Base-by-base conservation (phyloP, 1,140 invertebrate species). In the Philopotamus ludificatus region DNA sequence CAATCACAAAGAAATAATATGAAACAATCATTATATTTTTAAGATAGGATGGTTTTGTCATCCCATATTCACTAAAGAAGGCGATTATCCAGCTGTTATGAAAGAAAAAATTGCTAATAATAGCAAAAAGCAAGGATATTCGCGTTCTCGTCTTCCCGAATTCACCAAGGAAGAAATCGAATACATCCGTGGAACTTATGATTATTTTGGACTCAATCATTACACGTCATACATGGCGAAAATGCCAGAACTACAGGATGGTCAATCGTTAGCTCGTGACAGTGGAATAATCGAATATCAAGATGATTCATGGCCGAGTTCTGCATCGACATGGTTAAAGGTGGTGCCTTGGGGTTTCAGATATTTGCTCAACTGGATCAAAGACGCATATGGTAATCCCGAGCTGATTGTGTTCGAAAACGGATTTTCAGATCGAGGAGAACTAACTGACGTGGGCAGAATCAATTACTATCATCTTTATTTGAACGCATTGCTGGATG, bases 321-420 rank as follows among this genome's bases (percentile, higher is more conserved):
- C 78, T 1, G 72, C 76, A 16, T 77, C 81, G 9, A 54, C 44
- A 10, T 84, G 83, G 83, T 66, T 85, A 3, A 80, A 81, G 74
- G 83, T 84, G n/a, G 77, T 83, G 53, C 86, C 86, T 22, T 84
- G 81, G 74, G 87, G 85, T 8, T 77, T 89, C 23, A 77, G 85
- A 28, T 81, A 83, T 63, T 72, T 86, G 44, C 70, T 90, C 20
- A 84, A 82, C 62, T 87, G 84, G 82, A 83, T 90, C 51, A 81
- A 82, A 63, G 75, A 81, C 12, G 77, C 82, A 55, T 89, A 88
- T 72, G 78, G 83, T 18, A 83, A 83, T 72, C 81, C 83, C 8
- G 75, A 80, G 57, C 78, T 89, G 12, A 82, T 85, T 51, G 77
- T 89, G 0, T 85, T 86, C 2, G 88, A 89, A 79, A 89, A 88